phyloP scores from a whole-genome alignment of 53 echinoderm and acorn worm genomes.

The Zoroaster sp. region DNA sequence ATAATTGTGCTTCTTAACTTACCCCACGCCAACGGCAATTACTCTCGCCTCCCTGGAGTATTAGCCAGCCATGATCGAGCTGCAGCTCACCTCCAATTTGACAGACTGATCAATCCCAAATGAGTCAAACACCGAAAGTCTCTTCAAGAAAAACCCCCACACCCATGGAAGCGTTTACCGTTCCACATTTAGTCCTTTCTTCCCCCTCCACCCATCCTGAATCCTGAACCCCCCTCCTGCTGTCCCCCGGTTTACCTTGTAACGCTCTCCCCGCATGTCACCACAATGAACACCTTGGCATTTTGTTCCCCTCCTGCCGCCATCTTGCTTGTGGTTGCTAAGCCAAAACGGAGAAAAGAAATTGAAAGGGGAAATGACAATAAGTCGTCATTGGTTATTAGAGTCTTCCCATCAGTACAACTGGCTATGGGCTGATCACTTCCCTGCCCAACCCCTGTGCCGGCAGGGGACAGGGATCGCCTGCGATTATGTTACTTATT shows the following conservation, averaged over 20 bases:
- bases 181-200: slow-evolving; percentile 34
- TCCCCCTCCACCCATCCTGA: slow-evolving; percentile 58
- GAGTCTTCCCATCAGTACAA: slow-evolving; percentile 12
- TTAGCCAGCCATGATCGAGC: background rate
- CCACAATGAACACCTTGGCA: slow-evolving; percentile 23
- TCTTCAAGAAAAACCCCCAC: background rate
- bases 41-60: background rate
- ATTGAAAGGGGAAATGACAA: slow-evolving; percentile 43
- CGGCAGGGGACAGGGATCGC: background rate
- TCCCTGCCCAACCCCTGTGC: background rate
- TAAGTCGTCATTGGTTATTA: slow-evolving; percentile 8
- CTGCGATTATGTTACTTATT: background rate
- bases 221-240: background rate
- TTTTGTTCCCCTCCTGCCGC: background rate
- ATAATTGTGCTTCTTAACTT: background rate
- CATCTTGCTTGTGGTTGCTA: slow-evolving; percentile 6
- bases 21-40: background rate
- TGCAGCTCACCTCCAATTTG: background rate
- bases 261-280: background rate
- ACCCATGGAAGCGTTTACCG: background rate
- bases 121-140: background rate
- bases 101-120: background rate
- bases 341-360: slow-evolving; percentile 35
- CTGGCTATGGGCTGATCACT: slow-evolving; percentile 11
- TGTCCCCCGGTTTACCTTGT: background rate